Evolutionary conservation across 1,140 invertebrate species (phyloP), one percentile per base, ranked within the genome.

Genomic region (Pomacea maculata): DNA sequence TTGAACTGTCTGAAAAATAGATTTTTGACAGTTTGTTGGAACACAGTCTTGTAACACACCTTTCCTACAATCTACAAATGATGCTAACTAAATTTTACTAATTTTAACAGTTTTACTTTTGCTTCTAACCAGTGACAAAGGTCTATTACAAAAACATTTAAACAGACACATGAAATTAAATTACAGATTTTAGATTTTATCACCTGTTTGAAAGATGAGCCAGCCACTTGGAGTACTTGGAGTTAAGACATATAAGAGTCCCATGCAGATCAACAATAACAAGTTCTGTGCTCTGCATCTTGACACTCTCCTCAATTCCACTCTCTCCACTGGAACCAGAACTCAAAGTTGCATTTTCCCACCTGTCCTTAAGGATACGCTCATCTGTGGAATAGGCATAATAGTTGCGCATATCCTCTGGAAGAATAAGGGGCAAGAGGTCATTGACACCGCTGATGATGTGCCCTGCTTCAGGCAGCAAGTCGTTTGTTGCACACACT

Each of bases 221-320:
- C 73, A 86, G 63, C 87, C 88, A 89, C 19, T 85, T 78, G 7
- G 87, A 83, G 86, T 91, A 92, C 83, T 88, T 90, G 29, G 85
- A 85, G 78, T 92, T 87, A 64, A 91, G 88, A 84, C 92, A 92
- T 57, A 92, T 85, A 21, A 93, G 85, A 19, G 92, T 93, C 10
- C 92, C 92, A 83, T 92, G 91, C 65, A 93, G 90, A 83, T 93
- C 92, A 85, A 92, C 92, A 54, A 93, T 92, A 10, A 92, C 90
- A n/a, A 92, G 83, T 3, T 84, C 79, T 55, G 84, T 75, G 11
- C 82, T 82, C 45, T 80, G 45, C 70, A 83, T 63, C 19, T 82
- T 80, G n/a, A 68, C 21, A 8, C 34, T 45, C 55, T 83, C 67
- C 14, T 64, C 65, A 54, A 70, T 15, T 67, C 72, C 75, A 34